Conservation (phyloP, 2,113 vertebrate species). For the Chunga burmeisteri region DNA sequence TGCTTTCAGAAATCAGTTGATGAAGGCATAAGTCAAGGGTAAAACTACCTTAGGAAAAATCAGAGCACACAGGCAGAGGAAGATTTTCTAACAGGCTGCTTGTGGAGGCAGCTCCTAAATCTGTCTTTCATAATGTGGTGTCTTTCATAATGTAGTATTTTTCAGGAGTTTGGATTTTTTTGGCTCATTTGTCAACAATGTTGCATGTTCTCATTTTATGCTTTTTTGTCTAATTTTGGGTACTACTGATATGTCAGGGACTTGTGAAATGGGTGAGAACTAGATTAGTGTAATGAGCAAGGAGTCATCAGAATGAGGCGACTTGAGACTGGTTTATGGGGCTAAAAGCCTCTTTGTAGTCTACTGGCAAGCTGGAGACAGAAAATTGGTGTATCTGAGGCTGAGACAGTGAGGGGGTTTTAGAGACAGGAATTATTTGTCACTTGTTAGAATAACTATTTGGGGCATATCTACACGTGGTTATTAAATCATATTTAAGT, state of each 20-base stretch:
- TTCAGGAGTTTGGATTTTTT: background rate
- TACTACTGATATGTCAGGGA: background rate
- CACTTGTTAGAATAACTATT: background rate
- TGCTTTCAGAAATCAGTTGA: background rate
- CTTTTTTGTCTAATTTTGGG: background rate
- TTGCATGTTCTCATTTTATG: background rate
- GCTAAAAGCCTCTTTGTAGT: background rate
- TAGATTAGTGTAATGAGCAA: background rate
- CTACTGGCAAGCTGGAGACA: background rate
- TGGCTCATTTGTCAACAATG: background rate
- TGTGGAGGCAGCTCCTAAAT: background rate
- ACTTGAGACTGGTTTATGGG: background rate
- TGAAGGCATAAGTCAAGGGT: background rate
- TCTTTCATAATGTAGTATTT: background rate
- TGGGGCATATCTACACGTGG: background rate
- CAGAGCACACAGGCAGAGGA: background rate
- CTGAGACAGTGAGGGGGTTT: background rate
- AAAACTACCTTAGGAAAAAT: background rate
- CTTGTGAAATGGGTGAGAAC: background rate
- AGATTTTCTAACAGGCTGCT: background rate
- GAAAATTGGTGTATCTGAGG: background rate
- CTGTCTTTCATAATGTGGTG: background rate
- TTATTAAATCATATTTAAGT: background rate
- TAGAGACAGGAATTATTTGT: background rate
- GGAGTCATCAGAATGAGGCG: background rate